Evolutionary conservation across 2,113 vertebrate species (phyloP).

Genomic region (Platichthys flesus): DNA sequence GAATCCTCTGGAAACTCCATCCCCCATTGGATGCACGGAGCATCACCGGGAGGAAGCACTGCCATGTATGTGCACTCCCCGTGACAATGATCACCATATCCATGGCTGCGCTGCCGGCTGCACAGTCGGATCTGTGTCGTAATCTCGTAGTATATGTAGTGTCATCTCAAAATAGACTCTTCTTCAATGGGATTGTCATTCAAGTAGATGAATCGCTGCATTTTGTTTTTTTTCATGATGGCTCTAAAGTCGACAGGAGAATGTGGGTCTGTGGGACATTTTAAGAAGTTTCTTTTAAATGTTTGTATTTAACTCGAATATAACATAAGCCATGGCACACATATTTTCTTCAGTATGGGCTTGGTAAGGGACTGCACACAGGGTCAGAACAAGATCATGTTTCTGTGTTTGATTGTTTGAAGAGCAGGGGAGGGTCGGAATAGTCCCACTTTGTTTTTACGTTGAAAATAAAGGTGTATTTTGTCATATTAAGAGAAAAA

Average conservation of each 20-base stretch:
- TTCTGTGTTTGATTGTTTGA: too few relatives aligned
- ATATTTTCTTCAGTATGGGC: too few relatives aligned
- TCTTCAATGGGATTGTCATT: constrained; percentile 7
- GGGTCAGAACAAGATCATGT: too few relatives aligned
- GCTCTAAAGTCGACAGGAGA: not conserved
- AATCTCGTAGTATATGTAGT: constrained; percentile 45
- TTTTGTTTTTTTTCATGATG: not conserved
- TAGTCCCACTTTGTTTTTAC: too few relatives aligned
- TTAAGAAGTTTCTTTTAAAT: not conserved
- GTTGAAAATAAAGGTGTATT: not conserved
- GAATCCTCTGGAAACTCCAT: constrained; percentile 76
- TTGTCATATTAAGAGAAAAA: not conserved
- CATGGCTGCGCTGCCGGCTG: constrained; percentile 32
- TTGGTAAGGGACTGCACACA: not conserved
- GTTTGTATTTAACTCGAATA: not conserved
- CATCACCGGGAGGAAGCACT: constrained; percentile 74
- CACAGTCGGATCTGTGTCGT: constrained; percentile 25
- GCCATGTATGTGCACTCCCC: constrained; percentile 80
- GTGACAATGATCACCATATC: constrained; percentile 60
- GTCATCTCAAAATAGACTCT: constrained; percentile 43
- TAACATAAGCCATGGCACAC: not conserved
- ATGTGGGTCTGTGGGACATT: not conserved
- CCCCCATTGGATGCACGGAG: constrained; percentile 75
- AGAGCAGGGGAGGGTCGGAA: too few relatives aligned
- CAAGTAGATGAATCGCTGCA: not conserved